Evolutionary conservation across 2,797 vertebrate species (phyloP).

Genomic region (Bufotes viridis): DNA sequence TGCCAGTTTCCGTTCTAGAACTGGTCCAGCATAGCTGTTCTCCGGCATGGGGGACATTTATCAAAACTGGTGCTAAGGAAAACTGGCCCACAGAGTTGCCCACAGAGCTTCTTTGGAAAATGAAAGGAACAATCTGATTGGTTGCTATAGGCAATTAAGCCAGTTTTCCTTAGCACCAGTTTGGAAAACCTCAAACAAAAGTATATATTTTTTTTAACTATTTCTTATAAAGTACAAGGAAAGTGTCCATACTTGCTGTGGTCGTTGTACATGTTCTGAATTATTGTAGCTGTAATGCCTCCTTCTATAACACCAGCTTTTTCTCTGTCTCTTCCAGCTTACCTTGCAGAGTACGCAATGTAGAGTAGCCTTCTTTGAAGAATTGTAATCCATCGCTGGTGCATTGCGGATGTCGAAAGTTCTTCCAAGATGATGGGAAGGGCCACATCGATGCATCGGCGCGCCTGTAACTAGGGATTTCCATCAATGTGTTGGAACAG

Average conservation of each 20-base stretch:
- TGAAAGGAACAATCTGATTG: no score
- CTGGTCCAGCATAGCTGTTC: no score
- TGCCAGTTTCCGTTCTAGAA: no score
- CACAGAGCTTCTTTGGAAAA: no score
- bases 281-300: background rate
- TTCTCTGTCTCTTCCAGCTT: slow-evolving; percentile 80
- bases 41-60: no score
- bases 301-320: background rate
- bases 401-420: slow-evolving; percentile 42
- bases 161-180: no score
- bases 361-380: slow-evolving; percentile 95
- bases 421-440: slow-evolving; percentile 45
- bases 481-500: slow-evolving; percentile 13
- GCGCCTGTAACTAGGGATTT: slow-evolving; percentile 25
- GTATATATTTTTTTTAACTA: no score
- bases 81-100: no score
- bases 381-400: slow-evolving; percentile 77
- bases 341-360: slow-evolving; percentile 95
- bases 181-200: no score
- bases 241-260: background rate
- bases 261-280: background rate
- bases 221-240: background rate
- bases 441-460: slow-evolving; percentile 15
- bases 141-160: no score
- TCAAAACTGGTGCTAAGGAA: no score